Conservation (phyloP, 1,140 invertebrate genomes). For the Acromyrmex heyeri region DNA sequence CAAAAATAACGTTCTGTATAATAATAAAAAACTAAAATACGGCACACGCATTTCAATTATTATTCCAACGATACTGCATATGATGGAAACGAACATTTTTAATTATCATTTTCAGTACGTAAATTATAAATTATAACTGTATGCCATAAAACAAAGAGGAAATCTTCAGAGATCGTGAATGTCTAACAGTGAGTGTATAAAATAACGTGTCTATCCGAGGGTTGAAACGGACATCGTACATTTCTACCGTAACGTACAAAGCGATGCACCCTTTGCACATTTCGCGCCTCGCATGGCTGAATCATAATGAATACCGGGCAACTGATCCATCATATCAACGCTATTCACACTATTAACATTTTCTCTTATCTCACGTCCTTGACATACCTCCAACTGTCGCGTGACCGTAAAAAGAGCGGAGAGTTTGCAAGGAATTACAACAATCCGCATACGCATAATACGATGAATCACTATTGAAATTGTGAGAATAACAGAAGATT, state of each 20-base stretch:
- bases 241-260: conserved; percentile 53
- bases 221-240: conserved; percentile 46
- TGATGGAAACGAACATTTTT: neutral
- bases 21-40: conserved; percentile 36
- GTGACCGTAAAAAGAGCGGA: neutral
- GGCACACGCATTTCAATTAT: neutral
- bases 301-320: conserved; percentile 37
- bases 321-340: conserved; percentile 40
- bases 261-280: neutral
- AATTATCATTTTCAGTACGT: neutral
- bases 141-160: neutral
- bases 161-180: conserved; percentile 12
- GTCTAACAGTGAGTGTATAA: conserved; percentile 15
- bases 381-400: conserved; percentile 35
- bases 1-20: neutral
- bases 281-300: conserved; percentile 44
- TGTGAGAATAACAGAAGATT: conserved; percentile 2
- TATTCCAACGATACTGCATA: neutral
- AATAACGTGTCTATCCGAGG: conserved; percentile 25
- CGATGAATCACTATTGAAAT: conserved; percentile 8
- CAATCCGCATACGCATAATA: neutral
- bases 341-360: neutral
- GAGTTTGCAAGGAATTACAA: conserved; percentile 1
- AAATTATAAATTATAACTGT: conserved; percentile 20
- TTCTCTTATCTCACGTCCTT: conserved; percentile 43